A percentile compares a stretch with the other conserved stretches of the same genome.
These are phyloP conservation scores for Oncorhynchus keta DNA, from an alignment of 2,113 vertebrate genomes.

Conservation along the genomic window DNA sequence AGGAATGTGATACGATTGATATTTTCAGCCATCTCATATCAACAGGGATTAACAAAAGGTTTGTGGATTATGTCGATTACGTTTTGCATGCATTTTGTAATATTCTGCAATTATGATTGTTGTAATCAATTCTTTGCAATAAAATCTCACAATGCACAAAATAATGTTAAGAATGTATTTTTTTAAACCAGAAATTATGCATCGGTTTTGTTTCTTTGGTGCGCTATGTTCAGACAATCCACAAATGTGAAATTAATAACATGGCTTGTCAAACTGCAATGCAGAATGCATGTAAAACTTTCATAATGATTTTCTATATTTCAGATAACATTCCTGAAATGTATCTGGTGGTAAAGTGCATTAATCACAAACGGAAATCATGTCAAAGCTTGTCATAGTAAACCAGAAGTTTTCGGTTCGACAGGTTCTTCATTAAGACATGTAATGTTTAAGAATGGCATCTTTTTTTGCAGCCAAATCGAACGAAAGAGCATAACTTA, in stretches of 20 bases:
- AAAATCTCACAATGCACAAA: slow-evolving; percentile 19
- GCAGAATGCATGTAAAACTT: background rate
- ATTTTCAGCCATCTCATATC: background rate
- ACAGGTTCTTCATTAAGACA: too few species aligned
- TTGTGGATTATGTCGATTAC: background rate
- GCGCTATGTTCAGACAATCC: background rate
- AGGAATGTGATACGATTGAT: background rate
- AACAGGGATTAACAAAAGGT: background rate
- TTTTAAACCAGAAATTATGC: background rate
- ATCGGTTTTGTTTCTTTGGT: background rate
- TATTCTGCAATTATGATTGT: background rate
- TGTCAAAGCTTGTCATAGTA: too few species aligned
- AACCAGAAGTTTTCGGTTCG: too few species aligned
- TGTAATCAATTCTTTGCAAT: slow-evolving; percentile 31
- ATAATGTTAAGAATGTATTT: slow-evolving; percentile 2
- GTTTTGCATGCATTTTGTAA: background rate
- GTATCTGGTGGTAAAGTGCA: too few species aligned
- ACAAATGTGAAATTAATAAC: background rate
- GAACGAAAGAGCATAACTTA: too few species aligned
- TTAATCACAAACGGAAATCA: too few species aligned
- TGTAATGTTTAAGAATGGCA: too few species aligned
- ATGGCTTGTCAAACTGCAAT: background rate
- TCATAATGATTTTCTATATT: background rate
- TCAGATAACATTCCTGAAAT: background rate
- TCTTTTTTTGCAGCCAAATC: too few species aligned